Evolutionary conservation across 2,797 vertebrate genomes (phyloP), one percentile per base, ranked within the genome.

Genomic region (Pseudotriccus pelzelni): DNA sequence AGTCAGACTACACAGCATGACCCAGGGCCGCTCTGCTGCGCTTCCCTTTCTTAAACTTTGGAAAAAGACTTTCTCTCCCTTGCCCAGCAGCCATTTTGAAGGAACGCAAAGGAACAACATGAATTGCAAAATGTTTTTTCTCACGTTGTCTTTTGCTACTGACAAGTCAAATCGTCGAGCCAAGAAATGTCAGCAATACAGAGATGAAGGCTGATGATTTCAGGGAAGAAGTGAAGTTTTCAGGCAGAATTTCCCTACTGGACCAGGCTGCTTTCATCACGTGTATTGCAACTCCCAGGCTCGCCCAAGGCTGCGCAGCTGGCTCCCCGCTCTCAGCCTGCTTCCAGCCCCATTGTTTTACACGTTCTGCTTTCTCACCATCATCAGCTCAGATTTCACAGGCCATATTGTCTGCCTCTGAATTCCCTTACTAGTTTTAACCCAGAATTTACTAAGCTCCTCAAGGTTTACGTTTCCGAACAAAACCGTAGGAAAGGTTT

Each of bases 61-160:
- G 74, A 28, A 63, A 56, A 76, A 53, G 17, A 34, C 10, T 44
- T 49, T 47, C 41, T 12, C 27, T 41, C 24, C 43, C 52, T 63
- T 79, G 78, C 81, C 78, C 75, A 75, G 75, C 77, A 93, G 84
- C 49, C 89, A 82, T 91, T 85, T 60, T 53, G 68, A 93, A 62
- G 2, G 3, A 80, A 85, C 1, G 3, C 84, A 94, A 96, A 96
- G 92, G 91, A 96, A 87, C 46, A 89, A 80, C 53, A 89, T n/a
- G 80, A 91, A 93, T 73, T 67, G 74, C 80, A 93, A 79, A 89
- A 84, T 95, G 81, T 78, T 96, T 93, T 94, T 95, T 93, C 91
- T 95, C 95, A 86, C 66, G 0, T 79, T 90, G 77, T 91, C 90
- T 95, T 93, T 87, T 88, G 34, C 88, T 93, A 52, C 88, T 93